phyloP scores from a whole-genome alignment of 2,888 invertebrate species.

The Liposcelis brunnea region DNA sequence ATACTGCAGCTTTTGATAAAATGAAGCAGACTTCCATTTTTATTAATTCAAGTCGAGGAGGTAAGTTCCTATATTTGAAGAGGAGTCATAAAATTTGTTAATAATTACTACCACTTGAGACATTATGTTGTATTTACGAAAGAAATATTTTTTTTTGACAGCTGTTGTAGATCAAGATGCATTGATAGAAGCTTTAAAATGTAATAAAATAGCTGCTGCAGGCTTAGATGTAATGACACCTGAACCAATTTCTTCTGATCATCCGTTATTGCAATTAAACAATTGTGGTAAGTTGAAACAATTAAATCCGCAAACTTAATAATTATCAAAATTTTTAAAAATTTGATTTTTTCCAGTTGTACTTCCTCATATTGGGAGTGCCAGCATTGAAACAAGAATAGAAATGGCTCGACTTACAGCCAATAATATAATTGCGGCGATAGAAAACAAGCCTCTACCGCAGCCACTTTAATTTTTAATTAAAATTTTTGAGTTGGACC shows the following conservation, averaged over 20 bases:
- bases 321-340: no score
- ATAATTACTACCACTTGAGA: no score
- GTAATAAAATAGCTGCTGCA: conserved; percentile 57
- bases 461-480: neutral
- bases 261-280: conserved; percentile 50
- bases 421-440: conserved; percentile 61
- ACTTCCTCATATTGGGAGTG: conserved; percentile 88
- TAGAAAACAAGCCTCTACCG: conserved; percentile 51
- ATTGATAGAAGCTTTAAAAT: conserved; percentile 52
- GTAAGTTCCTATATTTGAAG: no score
- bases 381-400: conserved; percentile 58
- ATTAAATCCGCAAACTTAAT: neutral
- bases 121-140: no score
- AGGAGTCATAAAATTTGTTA: no score
- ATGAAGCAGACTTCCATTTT: no score
- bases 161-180: conserved; percentile 61
- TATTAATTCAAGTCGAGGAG: no score
- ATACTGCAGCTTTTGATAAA: no score
- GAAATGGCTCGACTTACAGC: conserved; percentile 74
- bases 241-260: conserved; percentile 70
- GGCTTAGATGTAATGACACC: conserved; percentile 85
- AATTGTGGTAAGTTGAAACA: conserved; percentile 43
- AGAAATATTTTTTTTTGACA: conserved; percentile 20
- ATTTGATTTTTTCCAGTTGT: conserved; percentile 35
- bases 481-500: neutral